Evolutionary conservation across 2,797 vertebrate species (phyloP), one percentile per base, ranked within the genome.

Genomic region (Microctenopoma stevenorrisi): DNA sequence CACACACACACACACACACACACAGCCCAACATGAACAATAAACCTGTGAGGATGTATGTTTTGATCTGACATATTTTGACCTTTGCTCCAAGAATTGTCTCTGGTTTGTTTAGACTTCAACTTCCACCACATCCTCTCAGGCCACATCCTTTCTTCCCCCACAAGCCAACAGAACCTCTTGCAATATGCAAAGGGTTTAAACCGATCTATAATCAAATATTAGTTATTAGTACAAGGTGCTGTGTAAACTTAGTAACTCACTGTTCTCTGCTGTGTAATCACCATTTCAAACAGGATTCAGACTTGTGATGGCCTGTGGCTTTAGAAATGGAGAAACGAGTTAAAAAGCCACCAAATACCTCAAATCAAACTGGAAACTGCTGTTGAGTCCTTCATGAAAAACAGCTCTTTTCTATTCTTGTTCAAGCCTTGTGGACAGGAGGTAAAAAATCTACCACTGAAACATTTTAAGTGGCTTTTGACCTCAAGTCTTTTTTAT

Each of bases 161-260:
- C 62, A 59, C 5, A 3, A 63, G 28, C 22, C 52, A 61, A 38
- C 30, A 66, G 46, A 51, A 48, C 64, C 64, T 67, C 5, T 50
- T 47, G 57, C 62, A 49, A 58, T 37, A 47, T 62, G 73, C 8
- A 6, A 50, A 10, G n/a, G 40, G 26, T 76, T 82, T 22, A 47
- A 67, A 64, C 9, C 72, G 64, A 81, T 43, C 13, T 3, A 47
- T 52, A 59, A 48, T 61, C 72, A 55, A 35, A 64, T 5, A 46
- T 72, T 74, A 65, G 44, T 76, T 83, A 42, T 74, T 5, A 16
- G 78, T 72, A 76, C 38, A 7, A 64, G 73, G 47, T 30, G 72
- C 43, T 42, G 74, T 75, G 52, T 66, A 67, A 60, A 55, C 69
- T 44, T 62, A 47, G 4, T 26, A 63, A 28, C 46, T 66, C 28